These are phyloP conservation scores for Nomada hirtipes DNA, from an alignment of 2,888 invertebrate genomes.

Conservation along the genomic window DNA sequence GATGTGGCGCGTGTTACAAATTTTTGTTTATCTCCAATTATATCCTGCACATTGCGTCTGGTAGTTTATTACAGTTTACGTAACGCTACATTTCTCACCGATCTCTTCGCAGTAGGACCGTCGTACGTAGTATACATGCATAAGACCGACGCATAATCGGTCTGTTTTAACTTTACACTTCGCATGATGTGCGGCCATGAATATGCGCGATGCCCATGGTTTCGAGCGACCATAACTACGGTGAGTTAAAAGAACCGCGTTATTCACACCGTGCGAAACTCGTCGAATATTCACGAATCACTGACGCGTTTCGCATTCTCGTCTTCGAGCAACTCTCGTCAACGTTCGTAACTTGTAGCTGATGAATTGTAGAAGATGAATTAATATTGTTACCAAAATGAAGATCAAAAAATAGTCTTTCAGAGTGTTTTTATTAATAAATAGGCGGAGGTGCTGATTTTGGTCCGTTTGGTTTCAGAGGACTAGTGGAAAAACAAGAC, in stretches of 20 bases:
- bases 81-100: constrained; percentile 60
- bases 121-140: constrained; percentile 1
- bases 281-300: constrained; percentile 33
- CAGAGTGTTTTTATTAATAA: too few species aligned
- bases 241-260: constrained; percentile 40
- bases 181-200: constrained; percentile 41
- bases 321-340: neutral
- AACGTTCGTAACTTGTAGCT: neutral
- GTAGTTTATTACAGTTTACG: constrained; percentile 22
- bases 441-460: too few species aligned
- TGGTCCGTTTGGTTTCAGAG: too few species aligned
- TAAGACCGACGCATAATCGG: constrained; percentile 34
- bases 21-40: constrained; percentile 27
- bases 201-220: constrained; percentile 47
- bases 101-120: constrained; percentile 25
- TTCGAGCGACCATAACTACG: constrained; percentile 37
- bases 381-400: neutral
- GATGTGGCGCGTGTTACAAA: neutral
- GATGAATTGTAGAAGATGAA: too few species aligned
- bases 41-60: neutral
- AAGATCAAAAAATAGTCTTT: neutral
- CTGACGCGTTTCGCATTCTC: constrained; percentile 57
- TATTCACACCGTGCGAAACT: constrained; percentile 46
- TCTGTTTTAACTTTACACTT: constrained; percentile 52
- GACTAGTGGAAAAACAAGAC: too few species aligned